A percentile compares a stretch with the other conserved stretches of the same genome.
These are phyloP conservation scores for Amiota mariae DNA, from an alignment of 2,888 invertebrate genomes.

Conservation along the genomic window DNA sequence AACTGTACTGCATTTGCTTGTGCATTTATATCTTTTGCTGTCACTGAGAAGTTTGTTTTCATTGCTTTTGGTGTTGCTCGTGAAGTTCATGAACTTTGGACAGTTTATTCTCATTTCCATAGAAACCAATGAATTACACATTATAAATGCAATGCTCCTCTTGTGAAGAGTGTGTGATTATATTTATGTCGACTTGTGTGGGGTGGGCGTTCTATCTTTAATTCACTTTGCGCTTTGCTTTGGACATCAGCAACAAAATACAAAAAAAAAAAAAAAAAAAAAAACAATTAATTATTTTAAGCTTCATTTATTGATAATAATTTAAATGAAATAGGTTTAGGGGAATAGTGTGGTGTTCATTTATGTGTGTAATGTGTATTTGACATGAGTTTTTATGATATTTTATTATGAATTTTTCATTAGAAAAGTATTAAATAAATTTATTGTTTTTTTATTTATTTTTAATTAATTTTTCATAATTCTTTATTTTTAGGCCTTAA, in stretches of 20 bases:
- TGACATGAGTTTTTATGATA: neutral
- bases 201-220: constrained; percentile 4
- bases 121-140: neutral
- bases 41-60: neutral
- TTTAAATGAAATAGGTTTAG: too few relatives aligned
- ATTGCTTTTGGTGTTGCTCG: constrained; percentile 14
- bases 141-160: neutral
- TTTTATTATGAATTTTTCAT: neutral
- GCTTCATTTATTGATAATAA: too few relatives aligned
- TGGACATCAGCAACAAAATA: too few relatives aligned
- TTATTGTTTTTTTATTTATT: constrained; percentile 6
- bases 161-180: neutral
- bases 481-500: constrained; percentile 84
- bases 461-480: constrained; percentile 15
- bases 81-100: constrained; percentile 43
- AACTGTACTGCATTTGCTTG: constrained; percentile 13
- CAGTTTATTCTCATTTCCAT: neutral
- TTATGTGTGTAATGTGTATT: constrained; percentile 6
- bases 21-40: neutral
- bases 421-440: neutral
- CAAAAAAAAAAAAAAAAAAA: too few relatives aligned
- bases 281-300: too few relatives aligned
- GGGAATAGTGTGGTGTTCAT: neutral
- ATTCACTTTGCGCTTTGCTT: neutral
- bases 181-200: neutral